These are phyloP conservation scores for Pachycephus smyrnensis DNA, from an alignment of 2,888 invertebrate genomes.

Conservation along the genomic window DNA sequence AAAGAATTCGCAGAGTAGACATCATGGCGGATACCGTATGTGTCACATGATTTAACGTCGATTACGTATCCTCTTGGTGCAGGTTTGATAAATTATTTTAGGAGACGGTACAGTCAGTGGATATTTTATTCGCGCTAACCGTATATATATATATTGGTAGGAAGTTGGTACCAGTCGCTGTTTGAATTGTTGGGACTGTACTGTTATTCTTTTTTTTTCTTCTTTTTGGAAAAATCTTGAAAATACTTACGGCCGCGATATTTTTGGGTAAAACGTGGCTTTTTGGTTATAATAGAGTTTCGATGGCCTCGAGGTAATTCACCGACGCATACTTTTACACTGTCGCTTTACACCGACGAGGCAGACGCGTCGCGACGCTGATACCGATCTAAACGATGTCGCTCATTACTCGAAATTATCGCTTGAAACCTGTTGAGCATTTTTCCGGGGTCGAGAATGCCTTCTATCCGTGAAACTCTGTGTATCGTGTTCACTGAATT, in stretches of 20 bases:
- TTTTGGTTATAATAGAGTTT: not conserved
- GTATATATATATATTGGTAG: too few species aligned
- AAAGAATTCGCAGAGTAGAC: not conserved
- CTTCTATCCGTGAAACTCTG: not conserved
- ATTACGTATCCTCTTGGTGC: not conserved
- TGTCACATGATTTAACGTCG: not conserved
- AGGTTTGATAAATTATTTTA: not conserved
- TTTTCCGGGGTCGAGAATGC: constrained; percentile 12
- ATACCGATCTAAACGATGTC: constrained; percentile 8
- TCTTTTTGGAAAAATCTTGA: too few species aligned
- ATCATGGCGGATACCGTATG: not conserved
- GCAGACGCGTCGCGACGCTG: constrained; percentile 5
- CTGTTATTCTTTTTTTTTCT: too few species aligned
- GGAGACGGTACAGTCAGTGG: too few species aligned
- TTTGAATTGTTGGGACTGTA: too few species aligned
- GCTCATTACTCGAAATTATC: constrained; percentile 7
- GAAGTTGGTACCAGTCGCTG: too few species aligned
- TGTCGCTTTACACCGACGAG: not conserved
- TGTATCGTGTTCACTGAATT: constrained; percentile 4
- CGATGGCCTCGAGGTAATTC: not conserved
- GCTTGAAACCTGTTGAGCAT: constrained; percentile 25
- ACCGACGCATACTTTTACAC: not conserved
- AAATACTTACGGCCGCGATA: too few species aligned
- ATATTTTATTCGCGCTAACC: too few species aligned
- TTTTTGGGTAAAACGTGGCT: not conserved